phyloP scores from a whole-genome alignment of 2,797 vertebrate genomes.

The Rhinogobio ventralis region DNA sequence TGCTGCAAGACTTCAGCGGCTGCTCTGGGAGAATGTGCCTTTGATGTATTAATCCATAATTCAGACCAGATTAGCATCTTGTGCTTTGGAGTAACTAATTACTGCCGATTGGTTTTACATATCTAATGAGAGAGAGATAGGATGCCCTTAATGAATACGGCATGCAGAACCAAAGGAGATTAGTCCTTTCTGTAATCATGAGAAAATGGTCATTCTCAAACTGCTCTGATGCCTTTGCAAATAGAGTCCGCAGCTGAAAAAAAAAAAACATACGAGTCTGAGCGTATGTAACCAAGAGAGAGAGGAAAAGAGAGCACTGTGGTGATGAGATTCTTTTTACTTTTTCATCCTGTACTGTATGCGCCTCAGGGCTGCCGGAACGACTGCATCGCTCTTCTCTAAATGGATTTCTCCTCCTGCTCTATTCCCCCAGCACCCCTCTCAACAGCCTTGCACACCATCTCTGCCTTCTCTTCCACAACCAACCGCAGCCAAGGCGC shows the following conservation, averaged over 20 bases:
- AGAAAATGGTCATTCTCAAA: constrained; percentile 47
- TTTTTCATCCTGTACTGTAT: constrained; percentile 64
- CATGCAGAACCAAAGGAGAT: constrained; percentile 52
- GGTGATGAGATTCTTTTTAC: constrained; percentile 51
- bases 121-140: constrained; percentile 51
- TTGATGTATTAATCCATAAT: constrained; percentile 62
- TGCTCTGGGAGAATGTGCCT: constrained; percentile 45
- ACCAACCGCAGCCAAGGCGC: constrained; percentile 32
- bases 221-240: constrained; percentile 35
- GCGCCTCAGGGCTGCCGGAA: constrained; percentile 56
- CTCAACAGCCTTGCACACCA: constrained; percentile 25
- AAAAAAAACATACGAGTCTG: not conserved
- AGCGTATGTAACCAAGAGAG: constrained; percentile 11
- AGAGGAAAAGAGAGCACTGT: not conserved
- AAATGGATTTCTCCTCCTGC: constrained; percentile 56
- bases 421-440: constrained; percentile 38
- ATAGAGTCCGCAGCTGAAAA: constrained; percentile 18
- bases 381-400: constrained; percentile 51
- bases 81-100: constrained; percentile 57
- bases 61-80: constrained; percentile 58
- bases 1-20: constrained; percentile 44
- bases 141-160: constrained; percentile 37
- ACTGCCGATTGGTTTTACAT: constrained; percentile 58
- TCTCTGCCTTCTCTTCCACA: constrained; percentile 30
- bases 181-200: constrained; percentile 50